Base-by-base conservation (phyloP, 1,140 invertebrate genomes). In the Pinna nobilis region DNA sequence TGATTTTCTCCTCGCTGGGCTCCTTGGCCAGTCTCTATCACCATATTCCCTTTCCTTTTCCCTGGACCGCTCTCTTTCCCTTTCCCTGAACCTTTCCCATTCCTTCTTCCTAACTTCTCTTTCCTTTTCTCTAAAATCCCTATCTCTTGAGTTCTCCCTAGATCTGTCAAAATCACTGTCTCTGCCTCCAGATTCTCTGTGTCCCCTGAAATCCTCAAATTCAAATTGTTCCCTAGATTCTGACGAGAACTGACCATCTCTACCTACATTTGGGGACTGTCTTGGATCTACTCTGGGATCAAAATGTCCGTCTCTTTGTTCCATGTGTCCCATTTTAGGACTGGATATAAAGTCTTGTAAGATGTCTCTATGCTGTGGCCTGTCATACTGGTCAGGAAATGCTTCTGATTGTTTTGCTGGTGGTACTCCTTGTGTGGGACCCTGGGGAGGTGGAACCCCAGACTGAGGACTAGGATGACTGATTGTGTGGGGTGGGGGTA, bases 101-200 rank as follows among this genome's bases (percentile, higher is more conserved):
- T 77, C 55, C 20, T 61, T 64, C 41, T 74, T 33, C 35, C 55
- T 60, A 47, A 71, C 69, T 44, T 78, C 57, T 65, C 76, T 70
- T 32, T 70, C 37, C 57, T 64, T 61, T 53, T 70, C 74, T 69
- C 51, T 74, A 39, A 25, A 60, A 53, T 44, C 71, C 44, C 73
- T 70, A 57, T 88, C 89, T 35, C 68, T 41, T 28, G 79, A 78
- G 57, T 74, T 70, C 66, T 79, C 71, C 79, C 84, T 73, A n/a
- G 68, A 67, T 41, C 74, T 60, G 49, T 75, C 75, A 51, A 60
- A 60, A n/a, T 82, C 77, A 65, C 76, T 79, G 25, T 84, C 76
- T 37, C 77, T 83, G 50, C 50, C 68, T 39, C 74, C 35, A 37
- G 64, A 47, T 32, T 70, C 66, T 28, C 41, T 75, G 33, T 76